Base-by-base conservation (phyloP, 2,113 vertebrate genomes). In the Periophthalmus modestus region DNA sequence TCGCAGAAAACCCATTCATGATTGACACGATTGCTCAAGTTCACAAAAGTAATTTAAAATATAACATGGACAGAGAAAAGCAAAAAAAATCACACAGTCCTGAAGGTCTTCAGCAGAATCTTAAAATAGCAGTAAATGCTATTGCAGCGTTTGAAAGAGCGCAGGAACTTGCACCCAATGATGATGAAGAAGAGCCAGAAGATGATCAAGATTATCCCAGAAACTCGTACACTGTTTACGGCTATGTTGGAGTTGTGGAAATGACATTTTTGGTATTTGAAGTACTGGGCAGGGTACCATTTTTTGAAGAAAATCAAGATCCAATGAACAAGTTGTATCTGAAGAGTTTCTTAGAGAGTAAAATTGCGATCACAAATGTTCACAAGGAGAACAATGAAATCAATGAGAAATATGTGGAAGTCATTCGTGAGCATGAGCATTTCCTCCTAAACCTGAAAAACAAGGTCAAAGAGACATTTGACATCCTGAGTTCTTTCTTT, bases 21-120 rank as follows among this genome's bases (percentile, higher is more conserved):
- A 78, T 86, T 63, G 94, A 95, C 59, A 95, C 95, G 18, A 62
- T 94, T 0, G 94, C 93, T 6, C 94, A 95, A 55, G 90, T 95
- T 54, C 57, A 92, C 70, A 96, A 93, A 93, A 92, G 69, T 69
- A 33, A 94, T 68, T 80, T 96, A 68, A 95, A 87, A 79, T 46
- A 2, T 21, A 82, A 72, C 62, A 50, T 87, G 1, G 82, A 92
- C 0, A 73, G 0, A 21, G 83, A 82, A 50, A 69, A 83, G 73
- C 85, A 89, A 46, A 86, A 88, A 36, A 79, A 13, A 14, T 43
- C 11, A 1, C 62, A 67, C 0, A 90, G 87, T 0, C 74, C 88
- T 67, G 71, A 66, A 0, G 72, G 93, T 3, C 24, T 95, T 15
- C 0, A 70, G 0, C 24, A 21, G 39, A 84, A 93, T 52, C 79